Evolutionary conservation across 2,797 vertebrate genomes (phyloP).

Genomic region (Sebastes ruberrimus): DNA sequence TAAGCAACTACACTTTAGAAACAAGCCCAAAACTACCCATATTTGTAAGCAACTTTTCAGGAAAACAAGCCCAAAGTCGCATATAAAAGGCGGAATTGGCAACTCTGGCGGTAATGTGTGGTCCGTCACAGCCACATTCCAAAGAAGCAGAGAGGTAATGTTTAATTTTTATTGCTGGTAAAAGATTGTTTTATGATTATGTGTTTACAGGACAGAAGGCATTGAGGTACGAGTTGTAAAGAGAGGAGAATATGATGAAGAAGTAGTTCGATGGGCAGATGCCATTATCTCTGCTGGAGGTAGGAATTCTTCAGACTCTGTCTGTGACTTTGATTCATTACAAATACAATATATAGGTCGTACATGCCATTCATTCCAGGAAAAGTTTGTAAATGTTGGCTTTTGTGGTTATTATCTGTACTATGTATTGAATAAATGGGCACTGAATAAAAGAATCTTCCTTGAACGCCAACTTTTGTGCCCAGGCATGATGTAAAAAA

Average conservation of each 20-base stretch:
- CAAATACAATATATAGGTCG: not conserved
- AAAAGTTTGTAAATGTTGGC: not conserved
- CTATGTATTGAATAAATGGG: not conserved
- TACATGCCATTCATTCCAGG: not conserved
- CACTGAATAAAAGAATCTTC: not conserved
- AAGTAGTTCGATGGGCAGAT: conserved; percentile 95
- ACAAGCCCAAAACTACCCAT: too few species aligned
- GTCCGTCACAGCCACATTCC: not conserved
- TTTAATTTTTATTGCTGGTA: not conserved
- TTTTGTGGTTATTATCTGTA: not conserved
- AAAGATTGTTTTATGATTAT: not conserved
- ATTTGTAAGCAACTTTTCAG: too few species aligned
- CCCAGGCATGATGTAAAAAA: not conserved
- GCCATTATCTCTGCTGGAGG: conserved; percentile 97
- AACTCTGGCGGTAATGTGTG: conserved; percentile 79
- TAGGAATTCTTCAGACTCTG: conserved; percentile 51
- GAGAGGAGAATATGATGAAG: conserved; percentile 92
- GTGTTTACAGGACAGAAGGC: conserved; percentile 83
- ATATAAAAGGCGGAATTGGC: too few species aligned
- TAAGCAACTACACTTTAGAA: too few species aligned
- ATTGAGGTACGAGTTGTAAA: conserved; percentile 93
- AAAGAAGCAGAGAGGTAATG: not conserved
- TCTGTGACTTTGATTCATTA: not conserved
- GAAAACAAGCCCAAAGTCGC: too few species aligned
- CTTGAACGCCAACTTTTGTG: conserved; percentile 4